Evolutionary conservation across 2,113 vertebrate species (phyloP).

Genomic region (Trachemys scripta): DNA sequence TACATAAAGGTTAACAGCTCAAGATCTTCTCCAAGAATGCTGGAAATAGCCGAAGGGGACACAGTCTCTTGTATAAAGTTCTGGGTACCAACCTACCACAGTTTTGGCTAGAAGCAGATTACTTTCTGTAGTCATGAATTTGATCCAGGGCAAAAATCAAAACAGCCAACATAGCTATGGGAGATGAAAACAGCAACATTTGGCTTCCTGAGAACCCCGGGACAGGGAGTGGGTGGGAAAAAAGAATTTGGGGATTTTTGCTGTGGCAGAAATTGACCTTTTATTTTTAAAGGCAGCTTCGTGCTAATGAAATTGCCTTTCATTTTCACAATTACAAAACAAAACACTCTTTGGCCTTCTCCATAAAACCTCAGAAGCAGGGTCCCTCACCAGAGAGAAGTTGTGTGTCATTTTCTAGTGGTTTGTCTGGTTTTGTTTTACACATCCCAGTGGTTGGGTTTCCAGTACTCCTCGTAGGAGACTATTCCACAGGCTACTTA

Average conservation of each 20-base stretch:
- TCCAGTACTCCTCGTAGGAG: background rate
- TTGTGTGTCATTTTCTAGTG: background rate
- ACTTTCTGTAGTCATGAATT: background rate
- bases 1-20: background rate
- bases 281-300: background rate
- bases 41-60: background rate
- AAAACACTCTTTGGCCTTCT: background rate
- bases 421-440: background rate
- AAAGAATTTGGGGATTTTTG: background rate
- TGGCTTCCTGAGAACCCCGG: conserved; percentile 26
- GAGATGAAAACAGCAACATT: background rate
- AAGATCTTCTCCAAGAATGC: background rate
- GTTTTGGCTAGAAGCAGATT: background rate
- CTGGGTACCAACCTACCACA: background rate
- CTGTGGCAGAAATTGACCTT: background rate
- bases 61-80: background rate
- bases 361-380: background rate
- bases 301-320: background rate
- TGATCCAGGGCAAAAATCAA: background rate
- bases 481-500: background rate
- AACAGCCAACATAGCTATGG: conserved; percentile 14
- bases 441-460: background rate
- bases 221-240: background rate
- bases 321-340: conserved; percentile 25
- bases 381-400: background rate